A percentile compares a stretch with the other conserved stretches of the same genome.
These are phyloP conservation scores for Agrilus planipennis DNA, from an alignment of 1,140 invertebrate genomes.

Conservation along the genomic window DNA sequence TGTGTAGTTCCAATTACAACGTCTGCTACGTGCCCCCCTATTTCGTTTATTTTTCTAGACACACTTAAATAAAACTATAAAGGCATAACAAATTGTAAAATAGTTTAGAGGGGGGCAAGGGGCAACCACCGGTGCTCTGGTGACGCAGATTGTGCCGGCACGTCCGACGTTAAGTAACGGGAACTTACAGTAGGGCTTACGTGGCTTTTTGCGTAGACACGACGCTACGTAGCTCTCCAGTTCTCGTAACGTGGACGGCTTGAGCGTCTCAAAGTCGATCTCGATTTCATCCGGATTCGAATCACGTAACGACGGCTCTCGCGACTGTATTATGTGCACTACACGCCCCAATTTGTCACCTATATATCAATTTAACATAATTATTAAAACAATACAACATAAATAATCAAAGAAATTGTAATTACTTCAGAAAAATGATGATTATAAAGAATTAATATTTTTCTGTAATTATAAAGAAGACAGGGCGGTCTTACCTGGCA, in stretches of 20 bases:
- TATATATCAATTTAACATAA: too few relatives aligned
- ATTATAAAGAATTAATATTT: too few relatives aligned
- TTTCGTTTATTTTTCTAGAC: too few relatives aligned
- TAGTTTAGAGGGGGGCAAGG: slow-evolving; percentile 17
- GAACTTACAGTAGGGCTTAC: slow-evolving; percentile 79
- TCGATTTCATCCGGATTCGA: slow-evolving; percentile 99
- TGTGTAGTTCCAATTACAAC: slow-evolving; percentile 39
- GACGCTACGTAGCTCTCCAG: slow-evolving; percentile 96
- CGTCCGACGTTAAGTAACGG: slow-evolving; percentile 29
- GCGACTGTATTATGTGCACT: slow-evolving; percentile 96
- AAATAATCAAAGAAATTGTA: too few relatives aligned
- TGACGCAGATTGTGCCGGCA: slow-evolving; percentile 20
- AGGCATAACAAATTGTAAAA: neutral
- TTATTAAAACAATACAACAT: too few relatives aligned
- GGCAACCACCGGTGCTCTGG: slow-evolving; percentile 28
- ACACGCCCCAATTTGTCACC: slow-evolving; percentile 96
- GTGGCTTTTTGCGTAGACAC: slow-evolving; percentile 95
- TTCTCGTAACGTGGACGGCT: slow-evolving; percentile 94
- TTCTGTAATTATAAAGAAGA: neutral
- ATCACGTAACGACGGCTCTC: slow-evolving; percentile 92
- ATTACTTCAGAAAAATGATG: too few relatives aligned
- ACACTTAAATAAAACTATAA: too few relatives aligned
- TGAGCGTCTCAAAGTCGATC: slow-evolving; percentile 99
- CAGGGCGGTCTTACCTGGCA: slow-evolving; percentile 63
- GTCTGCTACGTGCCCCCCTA: too few relatives aligned